Conservation (phyloP, 2,113 vertebrate species). For the Albula goreensis region DNA sequence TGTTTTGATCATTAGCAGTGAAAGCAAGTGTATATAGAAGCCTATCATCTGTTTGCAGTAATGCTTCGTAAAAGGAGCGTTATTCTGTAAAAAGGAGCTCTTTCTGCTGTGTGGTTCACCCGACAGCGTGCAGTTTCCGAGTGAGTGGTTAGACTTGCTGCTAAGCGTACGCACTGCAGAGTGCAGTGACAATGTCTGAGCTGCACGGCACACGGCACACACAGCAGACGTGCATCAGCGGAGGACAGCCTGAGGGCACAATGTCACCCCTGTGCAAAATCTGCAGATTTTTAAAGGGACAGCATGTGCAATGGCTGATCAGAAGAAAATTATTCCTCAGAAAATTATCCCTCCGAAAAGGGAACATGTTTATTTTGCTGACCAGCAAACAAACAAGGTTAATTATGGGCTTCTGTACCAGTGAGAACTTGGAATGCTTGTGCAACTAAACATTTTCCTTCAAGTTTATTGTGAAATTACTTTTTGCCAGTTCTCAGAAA, state of each 20-base stretch:
- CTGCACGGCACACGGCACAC: background rate
- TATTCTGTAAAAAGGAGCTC: background rate
- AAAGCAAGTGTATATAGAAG: background rate
- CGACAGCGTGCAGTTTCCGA: background rate
- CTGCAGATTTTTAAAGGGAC: background rate
- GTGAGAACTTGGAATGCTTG: background rate
- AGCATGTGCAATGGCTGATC: background rate
- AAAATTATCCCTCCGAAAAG: no score
- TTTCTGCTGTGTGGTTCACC: background rate
- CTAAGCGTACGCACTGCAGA: background rate
- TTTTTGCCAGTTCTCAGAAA: background rate
- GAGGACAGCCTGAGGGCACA: background rate
- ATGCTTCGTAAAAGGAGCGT: background rate
- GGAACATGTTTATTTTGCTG: no score
- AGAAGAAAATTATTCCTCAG: no score
- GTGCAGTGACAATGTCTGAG: background rate
- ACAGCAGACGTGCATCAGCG: background rate
- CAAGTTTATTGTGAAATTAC: background rate
- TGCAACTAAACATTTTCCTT: background rate
- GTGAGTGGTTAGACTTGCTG: background rate
- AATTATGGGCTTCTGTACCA: background rate
- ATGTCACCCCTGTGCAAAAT: background rate
- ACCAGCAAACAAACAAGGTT: no score
- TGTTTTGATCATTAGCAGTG: background rate
- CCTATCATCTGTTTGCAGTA: background rate